Conservation (phyloP, 2,113 vertebrate genomes). For the Sitta europaea region DNA sequence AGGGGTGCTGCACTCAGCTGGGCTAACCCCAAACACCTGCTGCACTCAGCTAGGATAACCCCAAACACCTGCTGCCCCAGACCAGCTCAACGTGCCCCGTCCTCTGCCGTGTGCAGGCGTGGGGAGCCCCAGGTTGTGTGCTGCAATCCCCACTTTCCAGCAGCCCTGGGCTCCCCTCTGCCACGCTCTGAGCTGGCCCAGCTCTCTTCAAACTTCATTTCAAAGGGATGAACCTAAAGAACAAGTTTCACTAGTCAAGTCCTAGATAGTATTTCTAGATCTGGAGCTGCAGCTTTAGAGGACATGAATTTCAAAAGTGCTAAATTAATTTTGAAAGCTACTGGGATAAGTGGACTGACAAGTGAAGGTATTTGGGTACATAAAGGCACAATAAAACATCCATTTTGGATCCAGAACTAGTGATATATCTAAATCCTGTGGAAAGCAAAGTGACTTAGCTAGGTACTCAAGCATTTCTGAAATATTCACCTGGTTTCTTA, state of each 20-base stretch:
- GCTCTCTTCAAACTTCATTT: background rate
- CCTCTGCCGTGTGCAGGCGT: rapidly evolving
- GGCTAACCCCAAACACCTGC: background rate
- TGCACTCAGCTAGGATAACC: background rate
- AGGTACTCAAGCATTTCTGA: background rate
- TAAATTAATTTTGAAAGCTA: background rate
- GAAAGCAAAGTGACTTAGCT: background rate
- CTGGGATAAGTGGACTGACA: background rate
- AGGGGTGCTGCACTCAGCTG: rapidly evolving
- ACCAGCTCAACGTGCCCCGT: rapidly evolving
- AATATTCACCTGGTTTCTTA: background rate
- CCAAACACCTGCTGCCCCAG: background rate
- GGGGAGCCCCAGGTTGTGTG: background rate
- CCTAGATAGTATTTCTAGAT: background rate
- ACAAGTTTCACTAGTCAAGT: background rate
- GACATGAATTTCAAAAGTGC: background rate
- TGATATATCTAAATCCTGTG: background rate
- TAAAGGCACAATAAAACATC: background rate
- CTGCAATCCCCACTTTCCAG: background rate
- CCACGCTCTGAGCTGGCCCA: background rate
- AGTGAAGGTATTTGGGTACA: background rate
- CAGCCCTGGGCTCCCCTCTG: background rate
- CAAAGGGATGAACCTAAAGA: background rate
- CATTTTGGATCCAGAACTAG: background rate
- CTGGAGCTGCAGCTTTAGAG: background rate